Conservation (phyloP, 2,888 invertebrate species). For the Melipona bicolor region DNA sequence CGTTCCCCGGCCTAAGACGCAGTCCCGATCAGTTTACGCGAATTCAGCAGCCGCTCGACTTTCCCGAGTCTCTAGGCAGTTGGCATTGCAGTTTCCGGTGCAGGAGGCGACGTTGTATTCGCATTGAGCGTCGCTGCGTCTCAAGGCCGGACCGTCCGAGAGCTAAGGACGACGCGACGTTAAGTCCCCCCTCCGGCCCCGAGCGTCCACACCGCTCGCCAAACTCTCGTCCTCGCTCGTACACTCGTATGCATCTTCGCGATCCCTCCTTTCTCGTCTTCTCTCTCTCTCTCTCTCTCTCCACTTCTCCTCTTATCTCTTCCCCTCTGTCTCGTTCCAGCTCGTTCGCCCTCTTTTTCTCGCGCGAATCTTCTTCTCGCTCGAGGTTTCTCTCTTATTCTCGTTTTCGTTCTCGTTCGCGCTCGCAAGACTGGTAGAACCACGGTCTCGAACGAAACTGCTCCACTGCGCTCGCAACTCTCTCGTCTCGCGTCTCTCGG, state of each 20-base stretch:
- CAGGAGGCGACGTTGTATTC: conserved; percentile 57
- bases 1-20: too few relatives aligned
- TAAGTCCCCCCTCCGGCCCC: conserved; percentile 62
- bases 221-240: conserved; percentile 49
- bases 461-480: conserved; percentile 54
- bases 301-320: conserved; percentile 24
- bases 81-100: conserved; percentile 62
- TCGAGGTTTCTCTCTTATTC: conserved; percentile 13
- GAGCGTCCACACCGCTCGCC: conserved; percentile 15
- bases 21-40: too few relatives aligned
- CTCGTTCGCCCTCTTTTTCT: background rate
- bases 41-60: conserved; percentile 3
- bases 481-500: conserved; percentile 23
- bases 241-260: conserved; percentile 56
- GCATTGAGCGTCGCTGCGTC: conserved; percentile 83
- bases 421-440: background rate
- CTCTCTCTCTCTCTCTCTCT: background rate
- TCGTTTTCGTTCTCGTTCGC: background rate
- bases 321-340: conserved; percentile 3
- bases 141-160: conserved; percentile 82
- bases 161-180: conserved; percentile 74
- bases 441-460: conserved; percentile 58
- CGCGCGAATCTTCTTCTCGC: background rate
- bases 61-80: conserved; percentile 14
- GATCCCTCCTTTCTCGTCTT: conserved; percentile 8